Conservation (phyloP, 2,888 invertebrate species). For the Mesochorus sp. region DNA sequence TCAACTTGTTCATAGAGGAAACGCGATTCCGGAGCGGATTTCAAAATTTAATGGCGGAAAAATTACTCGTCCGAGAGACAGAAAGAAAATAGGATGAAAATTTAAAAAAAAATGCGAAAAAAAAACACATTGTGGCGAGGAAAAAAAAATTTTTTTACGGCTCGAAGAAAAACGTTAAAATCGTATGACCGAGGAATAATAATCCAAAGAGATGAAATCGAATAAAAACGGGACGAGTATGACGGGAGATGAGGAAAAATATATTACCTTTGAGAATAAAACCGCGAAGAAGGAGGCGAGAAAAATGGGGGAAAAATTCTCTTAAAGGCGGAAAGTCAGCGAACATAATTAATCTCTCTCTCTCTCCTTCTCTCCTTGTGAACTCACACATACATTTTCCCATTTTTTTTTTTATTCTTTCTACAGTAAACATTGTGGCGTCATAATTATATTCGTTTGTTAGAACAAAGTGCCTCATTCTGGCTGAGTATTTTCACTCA, state of each 20-base stretch:
- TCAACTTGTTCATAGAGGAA: no score
- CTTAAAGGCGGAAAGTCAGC: background rate
- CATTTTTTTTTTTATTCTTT: background rate
- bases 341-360: conserved; percentile 25
- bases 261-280: background rate
- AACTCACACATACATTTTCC: background rate
- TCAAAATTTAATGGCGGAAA: no score
- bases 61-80: no score
- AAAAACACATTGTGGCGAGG: background rate
- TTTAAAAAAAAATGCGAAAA: background rate
- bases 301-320: background rate
- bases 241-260: background rate
- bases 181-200: background rate
- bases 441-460: conserved; percentile 39
- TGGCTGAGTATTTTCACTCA: conserved; percentile 8
- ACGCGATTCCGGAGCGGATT: no score
- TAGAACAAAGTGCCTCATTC: conserved; percentile 26
- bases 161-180: background rate
- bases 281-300: background rate
- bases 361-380: no score
- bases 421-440: background rate
- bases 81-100: no score
- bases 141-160: background rate
- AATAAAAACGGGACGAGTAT: background rate
- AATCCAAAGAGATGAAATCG: background rate